These are phyloP conservation scores for Ammodytes dubius DNA, from an alignment of 2,113 vertebrate species.

Conservation along the genomic window DNA sequence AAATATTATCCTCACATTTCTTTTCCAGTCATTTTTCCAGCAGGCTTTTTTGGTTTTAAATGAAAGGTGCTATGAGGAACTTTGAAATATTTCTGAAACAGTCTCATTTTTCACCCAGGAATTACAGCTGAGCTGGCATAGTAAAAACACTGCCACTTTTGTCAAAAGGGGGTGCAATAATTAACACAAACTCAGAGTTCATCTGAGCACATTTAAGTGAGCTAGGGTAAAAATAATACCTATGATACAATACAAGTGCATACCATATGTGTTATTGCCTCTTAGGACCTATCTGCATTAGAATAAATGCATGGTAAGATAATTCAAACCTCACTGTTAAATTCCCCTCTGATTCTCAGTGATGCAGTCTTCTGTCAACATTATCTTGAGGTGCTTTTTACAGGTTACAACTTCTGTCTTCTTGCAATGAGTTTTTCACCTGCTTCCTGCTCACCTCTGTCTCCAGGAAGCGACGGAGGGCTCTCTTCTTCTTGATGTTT, in stretches of 20 bases:
- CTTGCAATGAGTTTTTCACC: neutral
- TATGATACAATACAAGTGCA: neutral
- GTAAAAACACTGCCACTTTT: too few relatives aligned
- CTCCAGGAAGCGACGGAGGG: slow-evolving; percentile 94
- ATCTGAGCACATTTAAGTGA: neutral
- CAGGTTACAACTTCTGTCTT: neutral
- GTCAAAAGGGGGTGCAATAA: too few relatives aligned
- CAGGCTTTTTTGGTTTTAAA: too few relatives aligned
- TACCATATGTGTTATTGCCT: neutral
- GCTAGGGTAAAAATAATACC: neutral
- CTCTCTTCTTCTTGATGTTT: slow-evolving; percentile 98
- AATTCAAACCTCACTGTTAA: neutral
- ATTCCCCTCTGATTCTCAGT: neutral
- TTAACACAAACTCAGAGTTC: too few relatives aligned
- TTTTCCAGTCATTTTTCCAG: too few relatives aligned
- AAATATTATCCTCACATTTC: too few relatives aligned
- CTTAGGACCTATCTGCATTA: neutral
- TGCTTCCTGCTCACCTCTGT: slow-evolving; percentile 90
- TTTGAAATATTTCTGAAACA: too few relatives aligned
- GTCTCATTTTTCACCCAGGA: too few relatives aligned
- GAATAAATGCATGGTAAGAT: neutral
- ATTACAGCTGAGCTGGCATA: too few relatives aligned
- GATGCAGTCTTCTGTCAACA: neutral
- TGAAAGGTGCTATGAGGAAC: too few relatives aligned
- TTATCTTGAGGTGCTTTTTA: neutral